A percentile compares a stretch with the other conserved stretches of the same genome.
phyloP scores from a whole-genome alignment of 1,140 invertebrate species.

The Aporrectodea caliginosa region DNA sequence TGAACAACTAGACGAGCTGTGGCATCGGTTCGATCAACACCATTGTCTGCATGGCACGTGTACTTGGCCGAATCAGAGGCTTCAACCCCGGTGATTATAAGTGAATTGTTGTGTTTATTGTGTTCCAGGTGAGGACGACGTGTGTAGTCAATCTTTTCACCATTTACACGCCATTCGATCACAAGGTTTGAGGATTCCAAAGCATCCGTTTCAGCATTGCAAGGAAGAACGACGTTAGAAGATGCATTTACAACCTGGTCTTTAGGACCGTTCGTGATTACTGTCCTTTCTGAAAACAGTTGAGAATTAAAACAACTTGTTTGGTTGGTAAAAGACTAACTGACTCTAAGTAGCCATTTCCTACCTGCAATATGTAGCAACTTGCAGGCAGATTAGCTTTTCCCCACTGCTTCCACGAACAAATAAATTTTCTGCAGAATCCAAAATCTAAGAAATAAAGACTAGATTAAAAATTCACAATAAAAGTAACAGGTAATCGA shows the following conservation, averaged over 20 bases:
- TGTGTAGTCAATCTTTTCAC: conserved; percentile 80
- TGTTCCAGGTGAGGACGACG: conserved; percentile 63
- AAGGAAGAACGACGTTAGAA: conserved; percentile 28
- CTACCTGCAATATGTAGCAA: too few relatives aligned
- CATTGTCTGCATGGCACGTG: conserved; percentile 86
- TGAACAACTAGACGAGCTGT: conserved; percentile 87
- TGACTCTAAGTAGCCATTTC: too few relatives aligned
- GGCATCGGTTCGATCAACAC: conserved; percentile 76
- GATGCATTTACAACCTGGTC: conserved; percentile 25
- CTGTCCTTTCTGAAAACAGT: conserved; percentile 17
- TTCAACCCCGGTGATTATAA: conserved; percentile 87
- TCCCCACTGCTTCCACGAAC: too few relatives aligned
- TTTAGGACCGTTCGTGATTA: not conserved
- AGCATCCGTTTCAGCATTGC: conserved; percentile 36
- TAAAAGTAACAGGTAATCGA: too few relatives aligned
- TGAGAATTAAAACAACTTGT: too few relatives aligned
- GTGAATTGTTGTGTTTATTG: conserved; percentile 71
- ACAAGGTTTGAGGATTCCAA: conserved; percentile 55
- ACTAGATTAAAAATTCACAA: too few relatives aligned
- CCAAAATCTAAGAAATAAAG: too few relatives aligned
- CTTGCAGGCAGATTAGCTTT: too few relatives aligned
- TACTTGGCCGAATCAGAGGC: conserved; percentile 91
- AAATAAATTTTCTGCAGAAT: too few relatives aligned
- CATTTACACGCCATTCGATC: conserved; percentile 85
- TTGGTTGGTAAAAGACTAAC: too few relatives aligned